Percentiles rank a stretch among this genome's conserved stretches.
These are phyloP conservation scores for Cremastobaeus sp. DNA, from an alignment of 2,888 invertebrate genomes.

Conservation along the genomic window DNA sequence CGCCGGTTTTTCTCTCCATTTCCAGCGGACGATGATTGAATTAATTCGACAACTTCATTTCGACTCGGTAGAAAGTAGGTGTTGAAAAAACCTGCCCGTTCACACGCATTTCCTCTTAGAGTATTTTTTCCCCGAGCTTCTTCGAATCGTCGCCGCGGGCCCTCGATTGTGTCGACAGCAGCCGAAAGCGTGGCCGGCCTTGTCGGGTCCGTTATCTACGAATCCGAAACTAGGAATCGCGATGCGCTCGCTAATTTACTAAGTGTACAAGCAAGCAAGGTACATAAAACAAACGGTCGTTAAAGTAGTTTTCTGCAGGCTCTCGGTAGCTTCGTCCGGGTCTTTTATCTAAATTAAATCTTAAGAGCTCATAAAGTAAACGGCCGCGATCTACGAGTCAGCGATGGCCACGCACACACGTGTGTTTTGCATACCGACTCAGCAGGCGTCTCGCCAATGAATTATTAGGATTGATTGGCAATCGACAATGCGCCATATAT, in stretches of 20 bases:
- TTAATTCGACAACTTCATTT: slow-evolving; percentile 43
- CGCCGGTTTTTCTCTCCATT: slow-evolving; percentile 24
- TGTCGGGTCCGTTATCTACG: slow-evolving; percentile 34
- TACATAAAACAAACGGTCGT: slow-evolving; percentile 57
- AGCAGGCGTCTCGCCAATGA: slow-evolving; percentile 56
- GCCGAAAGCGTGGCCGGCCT: too few species aligned
- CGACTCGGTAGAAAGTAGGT: too few species aligned
- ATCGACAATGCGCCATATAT: slow-evolving; percentile 53
- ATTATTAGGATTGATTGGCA: slow-evolving; percentile 59
- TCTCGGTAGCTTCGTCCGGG: slow-evolving; percentile 67
- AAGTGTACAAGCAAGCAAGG: slow-evolving; percentile 27
- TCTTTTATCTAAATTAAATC: slow-evolving; percentile 77
- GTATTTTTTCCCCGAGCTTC: too few species aligned
- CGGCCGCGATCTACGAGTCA: slow-evolving; percentile 61
- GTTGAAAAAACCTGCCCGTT: too few species aligned
- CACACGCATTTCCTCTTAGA: too few species aligned
- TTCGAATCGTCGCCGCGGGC: too few species aligned
- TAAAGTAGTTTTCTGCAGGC: slow-evolving; percentile 40
- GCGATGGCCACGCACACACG: slow-evolving; percentile 26
- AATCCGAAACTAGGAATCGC: slow-evolving; percentile 36
- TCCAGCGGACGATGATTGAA: slow-evolving; percentile 23
- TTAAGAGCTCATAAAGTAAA: slow-evolving; percentile 70
- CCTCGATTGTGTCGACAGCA: too few species aligned
- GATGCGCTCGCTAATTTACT: slow-evolving; percentile 36
- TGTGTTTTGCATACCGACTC: slow-evolving; percentile 62